Conservation (phyloP, 2,888 invertebrate species). For the Epistrophella euchroma region DNA sequence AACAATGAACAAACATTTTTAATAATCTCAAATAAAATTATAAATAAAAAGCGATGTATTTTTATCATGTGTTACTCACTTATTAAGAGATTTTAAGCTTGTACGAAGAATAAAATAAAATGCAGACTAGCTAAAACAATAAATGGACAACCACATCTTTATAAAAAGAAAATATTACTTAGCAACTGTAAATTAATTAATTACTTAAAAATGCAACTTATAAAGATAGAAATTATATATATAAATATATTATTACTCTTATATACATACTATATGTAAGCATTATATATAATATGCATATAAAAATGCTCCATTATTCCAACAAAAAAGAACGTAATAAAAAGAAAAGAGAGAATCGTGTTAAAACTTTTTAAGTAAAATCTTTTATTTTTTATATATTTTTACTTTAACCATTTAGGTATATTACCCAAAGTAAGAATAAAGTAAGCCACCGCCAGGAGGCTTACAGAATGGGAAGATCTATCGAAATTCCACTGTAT, state of each 20-base stretch:
- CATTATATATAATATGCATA: slow-evolving; percentile 20
- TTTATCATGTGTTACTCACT: slow-evolving; percentile 65
- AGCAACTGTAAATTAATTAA: slow-evolving; percentile 62
- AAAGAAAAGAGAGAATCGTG: slow-evolving; percentile 55
- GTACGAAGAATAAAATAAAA: slow-evolving; percentile 30
- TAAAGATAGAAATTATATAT: slow-evolving; percentile 55
- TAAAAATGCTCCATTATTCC: slow-evolving; percentile 65
- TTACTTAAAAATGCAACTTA: slow-evolving; percentile 58
- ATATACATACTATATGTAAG: slow-evolving; percentile 56
- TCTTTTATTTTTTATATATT: slow-evolving; percentile 1
- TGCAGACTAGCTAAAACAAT: slow-evolving; percentile 35
- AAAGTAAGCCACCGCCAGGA: too few species aligned
- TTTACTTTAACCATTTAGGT: too few species aligned
- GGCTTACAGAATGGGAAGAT: too few species aligned
- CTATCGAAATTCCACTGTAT: too few species aligned
- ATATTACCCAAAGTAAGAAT: too few species aligned
- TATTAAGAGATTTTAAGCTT: slow-evolving; percentile 50
- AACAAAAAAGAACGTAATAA: slow-evolving; percentile 52
- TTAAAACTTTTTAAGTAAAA: slow-evolving; percentile 58
- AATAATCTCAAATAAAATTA: slow-evolving; percentile 34
- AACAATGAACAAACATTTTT: slow-evolving; percentile 29
- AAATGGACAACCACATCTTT: slow-evolving; percentile 33
- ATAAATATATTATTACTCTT: slow-evolving; percentile 65
- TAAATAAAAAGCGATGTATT: slow-evolving; percentile 54
- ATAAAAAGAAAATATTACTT: slow-evolving; percentile 34